Evolutionary conservation across 2,888 invertebrate genomes (phyloP).

Genomic region (Lepidocyrtoides sp.): DNA sequence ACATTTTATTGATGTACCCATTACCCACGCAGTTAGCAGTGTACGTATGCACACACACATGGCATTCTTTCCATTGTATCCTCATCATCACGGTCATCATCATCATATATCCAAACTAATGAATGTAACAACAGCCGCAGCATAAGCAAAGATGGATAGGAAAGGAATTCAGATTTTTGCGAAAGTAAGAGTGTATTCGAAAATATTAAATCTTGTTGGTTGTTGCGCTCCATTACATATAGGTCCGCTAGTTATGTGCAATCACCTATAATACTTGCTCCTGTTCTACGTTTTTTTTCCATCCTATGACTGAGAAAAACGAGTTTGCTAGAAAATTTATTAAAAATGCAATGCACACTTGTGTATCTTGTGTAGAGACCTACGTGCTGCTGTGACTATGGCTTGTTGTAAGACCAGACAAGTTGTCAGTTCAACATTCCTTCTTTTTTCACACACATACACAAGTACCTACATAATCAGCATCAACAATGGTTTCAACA

Average conservation of each 20-base stretch:
- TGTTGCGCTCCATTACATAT: conserved; percentile 30
- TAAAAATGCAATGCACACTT: neutral
- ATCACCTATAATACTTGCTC: conserved; percentile 15
- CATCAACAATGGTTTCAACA: conserved; percentile 19
- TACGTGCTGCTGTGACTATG: no score
- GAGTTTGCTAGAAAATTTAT: conserved; percentile 39
- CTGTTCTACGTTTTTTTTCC: neutral
- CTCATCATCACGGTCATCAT: conserved; percentile 28
- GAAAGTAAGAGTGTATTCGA: conserved; percentile 70
- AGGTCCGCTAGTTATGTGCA: neutral
- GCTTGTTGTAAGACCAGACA: conserved; percentile 11
- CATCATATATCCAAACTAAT: neutral
- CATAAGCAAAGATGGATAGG: neutral
- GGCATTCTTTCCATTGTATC: conserved; percentile 22
- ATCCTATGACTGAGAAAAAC: conserved; percentile 37
- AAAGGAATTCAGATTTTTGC: conserved; percentile 63
- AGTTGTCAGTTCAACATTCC: conserved; percentile 40
- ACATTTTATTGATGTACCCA: conserved; percentile 9
- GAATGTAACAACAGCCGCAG: conserved; percentile 18
- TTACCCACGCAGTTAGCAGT: neutral
- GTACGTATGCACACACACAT: neutral
- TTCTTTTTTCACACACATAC: conserved; percentile 12
- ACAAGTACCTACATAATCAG: neutral
- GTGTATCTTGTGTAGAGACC: neutral
- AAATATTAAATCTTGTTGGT: conserved; percentile 37